Evolutionary conservation across 2,888 invertebrate genomes (phyloP).

Genomic region (Caenorhabditis sulstoni): DNA sequence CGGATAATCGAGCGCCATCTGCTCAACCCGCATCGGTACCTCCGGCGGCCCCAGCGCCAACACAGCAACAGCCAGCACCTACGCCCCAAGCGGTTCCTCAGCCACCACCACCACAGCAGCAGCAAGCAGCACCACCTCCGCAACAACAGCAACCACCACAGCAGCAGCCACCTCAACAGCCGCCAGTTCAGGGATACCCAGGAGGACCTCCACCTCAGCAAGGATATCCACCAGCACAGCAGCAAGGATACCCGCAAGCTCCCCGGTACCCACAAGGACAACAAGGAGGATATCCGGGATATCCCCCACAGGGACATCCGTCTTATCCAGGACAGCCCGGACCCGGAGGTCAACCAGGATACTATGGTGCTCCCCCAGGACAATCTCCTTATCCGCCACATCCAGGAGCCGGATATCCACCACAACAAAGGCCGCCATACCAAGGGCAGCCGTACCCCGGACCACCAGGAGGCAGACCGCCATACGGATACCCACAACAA

Average conservation of each 20-base stretch:
- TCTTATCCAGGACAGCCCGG: conserved; percentile 46
- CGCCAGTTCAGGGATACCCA: conserved; percentile 46
- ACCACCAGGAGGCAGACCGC: conserved; percentile 37
- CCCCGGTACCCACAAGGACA: conserved; percentile 30
- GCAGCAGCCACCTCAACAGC: conserved; percentile 31
- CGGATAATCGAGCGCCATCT: conserved; percentile 49
- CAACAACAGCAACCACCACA: conserved; percentile 34
- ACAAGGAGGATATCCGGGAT: conserved; percentile 34
- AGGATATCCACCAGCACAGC: conserved; percentile 22
- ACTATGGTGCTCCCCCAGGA: conserved; percentile 49
- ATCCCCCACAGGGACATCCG: conserved; percentile 55
- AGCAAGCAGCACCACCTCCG: conserved; percentile 23
- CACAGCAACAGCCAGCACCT: conserved; percentile 28
- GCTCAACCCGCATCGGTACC: conserved; percentile 29
- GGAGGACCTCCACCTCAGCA: conserved; percentile 20
- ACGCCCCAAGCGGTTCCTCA: no score
- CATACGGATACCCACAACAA: conserved; percentile 55
- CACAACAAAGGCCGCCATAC: conserved; percentile 49
- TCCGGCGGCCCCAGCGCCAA: conserved; percentile 27
- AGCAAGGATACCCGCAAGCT: conserved; percentile 21
- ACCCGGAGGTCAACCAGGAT: conserved; percentile 46
- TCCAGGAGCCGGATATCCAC: conserved; percentile 56
- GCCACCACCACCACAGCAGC: conserved; percentile 13
- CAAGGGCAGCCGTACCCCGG: conserved; percentile 55
- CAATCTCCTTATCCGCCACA: conserved; percentile 41